phyloP scores from a whole-genome alignment of 2,797 vertebrate genomes.

The Myotis vivesi region DNA sequence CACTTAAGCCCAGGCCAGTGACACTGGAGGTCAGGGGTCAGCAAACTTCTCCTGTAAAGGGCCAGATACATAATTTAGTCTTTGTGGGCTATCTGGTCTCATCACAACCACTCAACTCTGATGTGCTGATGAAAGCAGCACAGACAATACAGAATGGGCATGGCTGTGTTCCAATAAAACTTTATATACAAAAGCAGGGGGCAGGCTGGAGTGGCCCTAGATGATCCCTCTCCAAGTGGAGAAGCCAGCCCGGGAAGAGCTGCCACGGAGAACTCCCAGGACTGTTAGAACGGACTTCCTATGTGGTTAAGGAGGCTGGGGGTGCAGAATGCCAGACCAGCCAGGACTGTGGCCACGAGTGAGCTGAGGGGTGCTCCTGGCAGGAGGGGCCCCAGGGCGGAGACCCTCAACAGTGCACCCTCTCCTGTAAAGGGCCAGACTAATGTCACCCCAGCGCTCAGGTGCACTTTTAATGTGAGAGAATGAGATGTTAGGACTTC shows the following conservation, averaged over 20 bases:
- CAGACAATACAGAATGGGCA: rapidly evolving
- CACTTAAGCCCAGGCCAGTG: neutral
- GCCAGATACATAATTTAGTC: neutral
- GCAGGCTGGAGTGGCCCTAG: neutral
- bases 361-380: too few species aligned
- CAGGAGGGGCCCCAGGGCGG: too few species aligned
- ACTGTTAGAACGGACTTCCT: too few species aligned
- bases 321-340: too few species aligned
- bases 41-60: neutral
- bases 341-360: too few species aligned
- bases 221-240: too few species aligned
- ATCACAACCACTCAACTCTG: neutral
- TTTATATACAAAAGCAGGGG: neutral
- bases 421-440: too few species aligned
- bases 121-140: neutral
- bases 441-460: too few species aligned
- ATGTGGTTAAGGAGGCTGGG: too few species aligned
- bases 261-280: too few species aligned
- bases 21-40: rapidly evolving
- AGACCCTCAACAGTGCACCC: too few species aligned
- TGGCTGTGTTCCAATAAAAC: neutral
- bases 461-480: constrained; percentile 82
- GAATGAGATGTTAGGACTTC: neutral
- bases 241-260: too few species aligned
- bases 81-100: neutral